Evolutionary conservation across 1,140 invertebrate species (phyloP).

Genomic region (Drosophila miranda): DNA sequence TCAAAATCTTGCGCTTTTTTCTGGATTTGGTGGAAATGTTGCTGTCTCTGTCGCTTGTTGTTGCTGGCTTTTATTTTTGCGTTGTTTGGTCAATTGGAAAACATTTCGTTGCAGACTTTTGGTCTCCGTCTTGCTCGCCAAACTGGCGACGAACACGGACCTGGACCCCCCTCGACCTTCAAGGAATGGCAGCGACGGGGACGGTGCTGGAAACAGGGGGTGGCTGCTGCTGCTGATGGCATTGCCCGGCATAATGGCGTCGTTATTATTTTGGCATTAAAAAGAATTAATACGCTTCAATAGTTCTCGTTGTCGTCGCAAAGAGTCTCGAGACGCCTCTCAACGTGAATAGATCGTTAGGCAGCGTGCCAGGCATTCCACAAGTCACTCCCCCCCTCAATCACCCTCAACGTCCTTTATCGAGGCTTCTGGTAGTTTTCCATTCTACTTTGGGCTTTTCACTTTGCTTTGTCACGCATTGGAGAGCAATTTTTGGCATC

Average conservation of each 20-base stretch:
- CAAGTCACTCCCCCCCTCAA: not conserved
- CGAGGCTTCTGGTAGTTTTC: conserved; percentile 50
- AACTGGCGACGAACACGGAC: conserved; percentile 24
- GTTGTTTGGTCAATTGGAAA: conserved; percentile 80
- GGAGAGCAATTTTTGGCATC: conserved; percentile 61
- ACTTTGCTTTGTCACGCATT: conserved; percentile 72
- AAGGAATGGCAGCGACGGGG: not conserved
- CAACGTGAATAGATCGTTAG: conserved; percentile 78
- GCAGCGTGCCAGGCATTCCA: conserved; percentile 61
- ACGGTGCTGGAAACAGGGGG: not conserved
- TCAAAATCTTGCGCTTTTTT: not conserved
- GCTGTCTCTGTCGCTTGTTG: conserved; percentile 23
- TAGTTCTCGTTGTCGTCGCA: conserved; percentile 61
- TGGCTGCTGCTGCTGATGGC: conserved; percentile 24
- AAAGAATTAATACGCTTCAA: conserved; percentile 81
- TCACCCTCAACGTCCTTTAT: conserved; percentile 32
- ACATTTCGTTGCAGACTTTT: conserved; percentile 79
- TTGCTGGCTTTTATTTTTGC: conserved; percentile 70
- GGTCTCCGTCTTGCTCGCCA: conserved; percentile 51
- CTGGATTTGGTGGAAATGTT: not conserved
- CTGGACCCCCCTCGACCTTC: conserved; percentile 1
- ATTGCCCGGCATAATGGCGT: conserved; percentile 73
- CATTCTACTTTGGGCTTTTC: conserved; percentile 42
- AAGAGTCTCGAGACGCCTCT: conserved; percentile 54
- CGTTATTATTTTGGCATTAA: conserved; percentile 81